Evolutionary conservation across 2,113 vertebrate genomes (phyloP).

Genomic region (Zootoca vivipara): DNA sequence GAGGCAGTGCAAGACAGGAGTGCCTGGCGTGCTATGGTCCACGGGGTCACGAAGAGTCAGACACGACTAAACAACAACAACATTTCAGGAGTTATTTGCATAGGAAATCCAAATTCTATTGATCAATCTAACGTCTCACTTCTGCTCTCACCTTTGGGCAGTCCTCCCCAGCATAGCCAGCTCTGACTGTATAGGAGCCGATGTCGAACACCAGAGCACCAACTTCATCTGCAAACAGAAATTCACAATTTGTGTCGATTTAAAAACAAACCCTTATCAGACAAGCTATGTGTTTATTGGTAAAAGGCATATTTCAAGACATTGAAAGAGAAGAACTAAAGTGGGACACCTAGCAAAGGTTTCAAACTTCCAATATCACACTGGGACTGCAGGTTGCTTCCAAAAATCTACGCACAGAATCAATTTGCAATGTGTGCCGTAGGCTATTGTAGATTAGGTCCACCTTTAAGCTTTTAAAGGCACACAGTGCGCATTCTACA

Average conservation of each 20-base stretch:
- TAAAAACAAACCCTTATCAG: not conserved
- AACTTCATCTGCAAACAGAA: slow-evolving; percentile 89
- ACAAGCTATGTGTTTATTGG: not conserved
- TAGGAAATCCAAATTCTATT: not conserved
- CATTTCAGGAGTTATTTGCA: not conserved
- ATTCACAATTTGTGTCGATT: not conserved
- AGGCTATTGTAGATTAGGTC: not conserved
- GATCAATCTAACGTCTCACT: not conserved
- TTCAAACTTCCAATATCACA: not conserved
- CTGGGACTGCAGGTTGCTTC: not conserved
- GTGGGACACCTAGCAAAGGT: not conserved
- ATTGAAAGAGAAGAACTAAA: not conserved
- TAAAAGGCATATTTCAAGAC: not conserved
- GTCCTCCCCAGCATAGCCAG: slow-evolving; percentile 97
- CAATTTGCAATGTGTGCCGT: not conserved
- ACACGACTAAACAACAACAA: no score
- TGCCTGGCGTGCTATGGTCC: no score
- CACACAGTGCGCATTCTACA: no score
- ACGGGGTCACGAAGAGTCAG: no score
- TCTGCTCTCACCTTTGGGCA: slow-evolving; percentile 90
- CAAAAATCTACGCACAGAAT: not conserved
- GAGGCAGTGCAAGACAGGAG: no score
- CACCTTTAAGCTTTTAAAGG: not conserved
- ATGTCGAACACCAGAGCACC: slow-evolving; percentile 98
- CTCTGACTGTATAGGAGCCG: slow-evolving; percentile 95